phyloP scores from a whole-genome alignment of 2,113 vertebrate species.

The Zapus hudsonius region DNA sequence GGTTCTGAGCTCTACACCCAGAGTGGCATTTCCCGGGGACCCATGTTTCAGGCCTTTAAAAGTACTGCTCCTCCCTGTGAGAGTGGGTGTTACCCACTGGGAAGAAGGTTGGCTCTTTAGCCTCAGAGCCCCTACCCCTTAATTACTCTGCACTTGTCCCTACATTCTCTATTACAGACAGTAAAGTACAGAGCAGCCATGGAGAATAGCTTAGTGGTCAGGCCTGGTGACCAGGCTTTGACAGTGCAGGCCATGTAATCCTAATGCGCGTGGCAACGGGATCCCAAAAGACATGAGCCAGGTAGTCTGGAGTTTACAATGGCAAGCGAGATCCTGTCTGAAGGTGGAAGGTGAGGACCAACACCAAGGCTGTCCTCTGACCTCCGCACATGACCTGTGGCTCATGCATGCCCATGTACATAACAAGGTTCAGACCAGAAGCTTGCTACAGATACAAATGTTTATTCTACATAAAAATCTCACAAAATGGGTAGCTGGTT shows the following conservation, averaged over 20 bases:
- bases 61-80: too few relatives aligned
- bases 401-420: too few relatives aligned
- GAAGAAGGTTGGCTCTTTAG: too few relatives aligned
- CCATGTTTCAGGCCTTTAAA: too few relatives aligned
- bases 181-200: too few relatives aligned
- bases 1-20: neutral
- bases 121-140: too few relatives aligned
- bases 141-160: too few relatives aligned
- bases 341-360: neutral
- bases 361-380: neutral
- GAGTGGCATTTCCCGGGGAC: neutral
- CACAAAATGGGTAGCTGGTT: slow-evolving; percentile 88
- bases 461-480: slow-evolving; percentile 91
- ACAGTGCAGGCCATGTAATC: too few relatives aligned
- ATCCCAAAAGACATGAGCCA: neutral
- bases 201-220: too few relatives aligned
- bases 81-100: too few relatives aligned
- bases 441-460: slow-evolving; percentile 85
- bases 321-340: neutral
- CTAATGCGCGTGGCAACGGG: neutral
- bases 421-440: neutral
- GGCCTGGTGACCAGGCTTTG: too few relatives aligned
- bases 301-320: neutral
- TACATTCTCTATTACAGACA: too few relatives aligned
- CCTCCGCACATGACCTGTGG: neutral